phyloP scores from a whole-genome alignment of 1,140 invertebrate species.

The Plutomurus gul region DNA sequence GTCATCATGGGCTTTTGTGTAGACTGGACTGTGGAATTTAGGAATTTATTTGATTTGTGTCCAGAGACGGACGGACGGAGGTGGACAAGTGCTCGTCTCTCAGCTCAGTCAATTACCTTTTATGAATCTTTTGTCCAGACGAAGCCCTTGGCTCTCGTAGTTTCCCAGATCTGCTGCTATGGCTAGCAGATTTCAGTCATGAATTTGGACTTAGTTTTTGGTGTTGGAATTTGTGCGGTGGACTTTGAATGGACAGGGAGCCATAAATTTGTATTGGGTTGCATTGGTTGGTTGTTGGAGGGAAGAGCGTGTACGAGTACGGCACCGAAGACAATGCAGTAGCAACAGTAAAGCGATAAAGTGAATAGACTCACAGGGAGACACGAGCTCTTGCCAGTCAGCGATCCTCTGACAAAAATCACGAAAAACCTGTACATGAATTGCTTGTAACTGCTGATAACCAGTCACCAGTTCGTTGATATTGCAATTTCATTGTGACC shows the following conservation, averaged over 20 bases:
- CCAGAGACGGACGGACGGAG: too few species aligned
- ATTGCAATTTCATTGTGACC: conserved; percentile 19
- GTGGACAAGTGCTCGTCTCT: too few species aligned
- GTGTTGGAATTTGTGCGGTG: too few species aligned
- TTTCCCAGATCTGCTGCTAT: background rate
- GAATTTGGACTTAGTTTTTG: conserved; percentile 37
- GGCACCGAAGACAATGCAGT: conserved; percentile 1
- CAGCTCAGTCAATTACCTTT: background rate
- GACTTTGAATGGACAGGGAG: too few species aligned
- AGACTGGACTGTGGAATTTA: too few species aligned
- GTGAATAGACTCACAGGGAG: conserved; percentile 23
- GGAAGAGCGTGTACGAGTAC: too few species aligned
- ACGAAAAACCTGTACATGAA: conserved; percentile 16
- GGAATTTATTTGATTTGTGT: too few species aligned
- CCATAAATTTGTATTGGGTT: too few species aligned
- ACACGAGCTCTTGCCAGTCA: background rate
- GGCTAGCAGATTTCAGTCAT: conserved; percentile 33
- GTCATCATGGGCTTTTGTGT: too few species aligned
- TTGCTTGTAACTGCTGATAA: background rate
- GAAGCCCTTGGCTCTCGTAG: background rate
- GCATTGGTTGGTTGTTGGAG: too few species aligned
- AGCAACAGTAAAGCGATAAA: conserved; percentile 8
- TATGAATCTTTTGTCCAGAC: conserved; percentile 10
- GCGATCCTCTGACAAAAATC: background rate
- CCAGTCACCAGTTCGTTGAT: background rate